Conservation (phyloP, 2,113 vertebrate species). For the Zosterops hypoxanthus region DNA sequence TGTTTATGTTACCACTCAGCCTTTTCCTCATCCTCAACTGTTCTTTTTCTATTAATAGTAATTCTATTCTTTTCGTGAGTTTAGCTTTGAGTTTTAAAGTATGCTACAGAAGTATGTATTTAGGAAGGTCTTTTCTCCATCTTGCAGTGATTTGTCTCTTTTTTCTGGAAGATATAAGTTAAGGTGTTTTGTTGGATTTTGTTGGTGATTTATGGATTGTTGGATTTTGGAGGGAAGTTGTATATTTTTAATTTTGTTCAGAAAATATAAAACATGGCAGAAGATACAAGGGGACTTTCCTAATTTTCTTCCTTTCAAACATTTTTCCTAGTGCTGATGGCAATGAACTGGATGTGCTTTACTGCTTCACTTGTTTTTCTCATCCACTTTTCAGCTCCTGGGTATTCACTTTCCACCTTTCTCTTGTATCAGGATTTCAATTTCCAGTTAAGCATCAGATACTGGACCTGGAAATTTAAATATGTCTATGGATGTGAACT, state of each 20-base stretch:
- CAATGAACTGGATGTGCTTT: neutral
- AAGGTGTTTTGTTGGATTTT: neutral
- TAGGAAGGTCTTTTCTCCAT: neutral
- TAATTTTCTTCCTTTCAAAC: neutral
- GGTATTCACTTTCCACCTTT: conserved; percentile 6
- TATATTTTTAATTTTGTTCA: neutral
- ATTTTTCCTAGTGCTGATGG: neutral
- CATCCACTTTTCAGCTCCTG: neutral
- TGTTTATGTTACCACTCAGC: neutral
- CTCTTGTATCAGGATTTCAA: conserved; percentile 6
- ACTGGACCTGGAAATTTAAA: neutral
- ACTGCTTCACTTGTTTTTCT: neutral
- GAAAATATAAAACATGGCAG: neutral
- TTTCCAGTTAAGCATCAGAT: neutral
- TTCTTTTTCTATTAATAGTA: neutral
- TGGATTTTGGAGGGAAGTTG: neutral
- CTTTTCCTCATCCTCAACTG: neutral
- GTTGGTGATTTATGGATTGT: neutral
- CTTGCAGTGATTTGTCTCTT: neutral
- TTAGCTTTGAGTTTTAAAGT: neutral
- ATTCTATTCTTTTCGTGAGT: neutral
- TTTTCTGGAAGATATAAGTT: neutral
- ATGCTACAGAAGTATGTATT: neutral
- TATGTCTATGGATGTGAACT: neutral
- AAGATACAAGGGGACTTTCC: neutral